Base-by-base conservation (phyloP, 2,888 invertebrate species). In the Protodeltote pygarga region DNA sequence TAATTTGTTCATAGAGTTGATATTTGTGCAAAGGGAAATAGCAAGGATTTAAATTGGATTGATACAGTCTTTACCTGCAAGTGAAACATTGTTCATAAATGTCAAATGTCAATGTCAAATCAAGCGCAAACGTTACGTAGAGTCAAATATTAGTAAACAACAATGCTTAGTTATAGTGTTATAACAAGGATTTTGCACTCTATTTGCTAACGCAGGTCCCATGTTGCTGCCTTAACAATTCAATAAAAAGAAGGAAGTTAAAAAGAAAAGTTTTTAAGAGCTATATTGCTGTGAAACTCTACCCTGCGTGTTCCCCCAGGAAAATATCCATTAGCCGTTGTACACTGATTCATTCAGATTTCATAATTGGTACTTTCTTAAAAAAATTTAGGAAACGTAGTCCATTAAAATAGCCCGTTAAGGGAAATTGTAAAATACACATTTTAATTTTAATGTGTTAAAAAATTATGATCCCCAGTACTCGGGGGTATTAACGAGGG, bases 401-500 rank as follows among this genome's bases (percentile, higher is more conserved):
- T 46, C 27, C 32, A 53, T 60, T 60, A 29, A 33, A 40, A 10
- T 21, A n/a, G 25, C 2, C n/a, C 20, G 21, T 20, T 54, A 44
- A 6, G 32, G 32, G 8, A 50, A 44, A 41, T 39, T 32, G 41
- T 51, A 34, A 41, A 49, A 35, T 38, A 41, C 2, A 17, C 14
- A 25, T 44, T 38, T 42, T 19, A 44, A 39, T 45, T 50, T 58
- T 51, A 20, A 35, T 32, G 27, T 29, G 24, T 47, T 38, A 28
- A 38, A 27, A 57, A 20, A 39, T 73, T 73, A 74, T 60, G 67
- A 53, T 52, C 50, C n/a, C 59, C 63, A 10, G 46, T 68, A 70
- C 69, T 71, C 60, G 44, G 60, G 65, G 55, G 60, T 61, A 60
- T 64, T 70, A 73, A 71, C 59, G 65, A 61, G 61, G 75, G 65